phyloP scores from a whole-genome alignment of 1,140 invertebrate genomes.

The Magallana ariakensis region DNA sequence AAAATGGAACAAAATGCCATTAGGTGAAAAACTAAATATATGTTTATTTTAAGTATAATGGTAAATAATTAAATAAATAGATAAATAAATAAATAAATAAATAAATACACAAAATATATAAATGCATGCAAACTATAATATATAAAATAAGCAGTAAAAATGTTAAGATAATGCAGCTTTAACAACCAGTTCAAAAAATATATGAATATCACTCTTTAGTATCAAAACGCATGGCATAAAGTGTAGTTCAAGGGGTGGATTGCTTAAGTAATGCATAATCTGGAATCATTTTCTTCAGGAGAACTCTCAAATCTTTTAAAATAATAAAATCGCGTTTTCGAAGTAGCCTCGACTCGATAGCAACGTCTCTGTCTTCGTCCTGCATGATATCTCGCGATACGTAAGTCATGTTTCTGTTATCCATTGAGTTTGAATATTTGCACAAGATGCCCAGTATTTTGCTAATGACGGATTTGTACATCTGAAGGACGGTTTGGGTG shows the following conservation, averaged over 20 bases:
- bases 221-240: not conserved
- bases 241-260: not conserved
- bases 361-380: not conserved
- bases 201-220: not conserved
- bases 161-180: not conserved
- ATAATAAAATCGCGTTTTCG: conserved; percentile 10
- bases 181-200: not conserved
- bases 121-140: not conserved
- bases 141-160: not conserved
- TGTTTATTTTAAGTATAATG: not conserved
- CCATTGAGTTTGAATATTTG: conserved; percentile 17
- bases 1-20: too few species aligned
- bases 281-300: conserved; percentile 17
- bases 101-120: not conserved
- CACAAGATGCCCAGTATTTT: conserved; percentile 23
- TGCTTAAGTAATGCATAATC: not conserved
- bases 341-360: not conserved
- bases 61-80: not conserved
- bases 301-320: not conserved
- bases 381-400: not conserved
- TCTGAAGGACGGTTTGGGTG: not conserved
- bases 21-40: too few species aligned
- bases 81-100: not conserved
- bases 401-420: not conserved
- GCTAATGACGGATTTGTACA: conserved; percentile 17